Evolutionary conservation across 1,140 invertebrate genomes (phyloP).

Genomic region (Conus ventricosus): DNA sequence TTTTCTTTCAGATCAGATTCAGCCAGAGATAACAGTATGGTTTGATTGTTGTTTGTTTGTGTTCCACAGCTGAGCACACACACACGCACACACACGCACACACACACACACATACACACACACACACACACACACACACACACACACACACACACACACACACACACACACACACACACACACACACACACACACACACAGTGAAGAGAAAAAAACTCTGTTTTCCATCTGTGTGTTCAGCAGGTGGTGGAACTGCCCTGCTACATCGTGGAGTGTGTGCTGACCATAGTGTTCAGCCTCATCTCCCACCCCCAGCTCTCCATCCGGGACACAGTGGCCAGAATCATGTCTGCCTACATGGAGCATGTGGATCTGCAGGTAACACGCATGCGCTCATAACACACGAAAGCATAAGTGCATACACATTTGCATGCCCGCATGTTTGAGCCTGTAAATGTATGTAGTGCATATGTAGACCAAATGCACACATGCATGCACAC

Average conservation of each 20-base stretch:
- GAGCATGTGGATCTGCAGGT: conserved; percentile 26
- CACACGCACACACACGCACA: too few species aligned
- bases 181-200: too few species aligned
- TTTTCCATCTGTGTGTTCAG: not conserved
- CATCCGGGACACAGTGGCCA: conserved; percentile 53
- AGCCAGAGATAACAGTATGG: too few species aligned
- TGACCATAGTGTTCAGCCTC: conserved; percentile 42
- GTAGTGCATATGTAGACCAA: not conserved
- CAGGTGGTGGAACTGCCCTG: not conserved
- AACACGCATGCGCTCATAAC: not conserved
- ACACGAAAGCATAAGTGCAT: not conserved
- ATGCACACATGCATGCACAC: not conserved
- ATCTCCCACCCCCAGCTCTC: conserved; percentile 56
- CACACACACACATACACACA: too few species aligned
- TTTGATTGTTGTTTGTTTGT: too few species aligned
- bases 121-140: too few species aligned
- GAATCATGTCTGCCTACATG: conserved; percentile 46
- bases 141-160: too few species aligned
- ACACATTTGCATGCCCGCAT: not conserved
- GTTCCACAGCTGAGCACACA: too few species aligned
- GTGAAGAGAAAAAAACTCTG: too few species aligned
- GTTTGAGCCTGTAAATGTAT: not conserved
- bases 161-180: too few species aligned
- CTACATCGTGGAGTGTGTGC: conserved; percentile 25
- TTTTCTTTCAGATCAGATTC: too few species aligned